A percentile compares a stretch with the other conserved stretches of the same genome.
phyloP scores from a whole-genome alignment of 2,113 vertebrate genomes.

The Lepus europaeus region DNA sequence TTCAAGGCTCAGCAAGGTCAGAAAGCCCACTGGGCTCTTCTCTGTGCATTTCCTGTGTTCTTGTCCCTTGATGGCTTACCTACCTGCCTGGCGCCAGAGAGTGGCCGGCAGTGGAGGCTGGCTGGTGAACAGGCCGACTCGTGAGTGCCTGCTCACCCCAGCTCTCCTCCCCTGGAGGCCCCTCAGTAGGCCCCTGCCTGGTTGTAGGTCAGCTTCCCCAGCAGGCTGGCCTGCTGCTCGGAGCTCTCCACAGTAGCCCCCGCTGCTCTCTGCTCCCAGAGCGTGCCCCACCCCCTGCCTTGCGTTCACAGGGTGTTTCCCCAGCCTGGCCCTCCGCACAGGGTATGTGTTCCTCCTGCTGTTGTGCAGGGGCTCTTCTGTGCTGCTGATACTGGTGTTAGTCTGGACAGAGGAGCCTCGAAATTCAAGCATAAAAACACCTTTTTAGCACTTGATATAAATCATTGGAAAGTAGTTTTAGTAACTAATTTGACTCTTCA shows the following conservation, averaged over 20 bases:
- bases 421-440: background rate
- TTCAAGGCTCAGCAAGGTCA: too few species aligned
- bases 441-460: background rate
- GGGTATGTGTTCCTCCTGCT: fast-evolving
- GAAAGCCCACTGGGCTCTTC: too few species aligned
- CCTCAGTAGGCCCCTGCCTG: fast-evolving
- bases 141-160: background rate
- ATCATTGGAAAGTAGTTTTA: background rate
- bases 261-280: background rate
- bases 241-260: too few species aligned
- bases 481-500: background rate
- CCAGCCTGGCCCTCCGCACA: background rate
- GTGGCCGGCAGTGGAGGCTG: background rate
- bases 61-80: too few species aligned
- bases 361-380: background rate
- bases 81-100: fast-evolving
- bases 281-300: background rate
- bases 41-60: background rate
- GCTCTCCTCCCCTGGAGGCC: background rate
- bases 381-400: too few species aligned
- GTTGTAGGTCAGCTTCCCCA: background rate
- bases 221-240: background rate
- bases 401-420: background rate
- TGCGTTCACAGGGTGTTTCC: too few species aligned
- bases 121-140: too few species aligned